A percentile compares a stretch with the other conserved stretches of the same genome.
These are phyloP conservation scores for Steatornis caripensis DNA, from an alignment of 2,113 vertebrate species.

Conservation along the genomic window DNA sequence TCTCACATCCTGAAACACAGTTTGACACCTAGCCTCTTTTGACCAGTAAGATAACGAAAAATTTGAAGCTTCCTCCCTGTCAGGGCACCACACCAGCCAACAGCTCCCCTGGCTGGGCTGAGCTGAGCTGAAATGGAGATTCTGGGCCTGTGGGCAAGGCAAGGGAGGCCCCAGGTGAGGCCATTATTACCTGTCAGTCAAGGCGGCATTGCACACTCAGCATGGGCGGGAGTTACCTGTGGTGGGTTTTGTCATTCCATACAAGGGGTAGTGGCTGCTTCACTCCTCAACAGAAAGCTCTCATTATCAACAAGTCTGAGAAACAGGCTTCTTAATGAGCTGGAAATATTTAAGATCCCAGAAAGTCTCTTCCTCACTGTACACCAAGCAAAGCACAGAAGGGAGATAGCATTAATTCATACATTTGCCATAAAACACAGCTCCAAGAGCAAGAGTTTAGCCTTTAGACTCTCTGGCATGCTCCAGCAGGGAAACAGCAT, in stretches of 20 bases:
- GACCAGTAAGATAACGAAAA: not conserved
- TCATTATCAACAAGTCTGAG: not conserved
- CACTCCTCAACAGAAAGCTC: not conserved
- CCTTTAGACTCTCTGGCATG: not conserved
- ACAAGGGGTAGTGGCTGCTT: not conserved
- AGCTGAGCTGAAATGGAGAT: not conserved
- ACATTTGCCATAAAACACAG: not conserved
- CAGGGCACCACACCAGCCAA: not conserved
- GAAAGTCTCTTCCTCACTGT: not conserved
- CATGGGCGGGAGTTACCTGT: not conserved
- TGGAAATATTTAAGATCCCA: not conserved
- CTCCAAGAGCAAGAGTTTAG: not conserved
- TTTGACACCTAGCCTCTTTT: not conserved
- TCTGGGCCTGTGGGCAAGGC: not conserved
- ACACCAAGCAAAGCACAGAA: not conserved
- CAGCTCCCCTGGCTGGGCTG: not conserved
- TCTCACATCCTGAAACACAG: not conserved
- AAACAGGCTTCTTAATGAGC: not conserved
- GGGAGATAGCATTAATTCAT: not conserved
- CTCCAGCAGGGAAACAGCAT: not conserved
- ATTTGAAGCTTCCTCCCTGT: not conserved
- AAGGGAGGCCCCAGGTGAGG: not conserved
- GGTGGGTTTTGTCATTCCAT: not conserved
- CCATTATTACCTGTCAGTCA: not conserved
- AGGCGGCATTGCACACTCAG: not conserved